Evolutionary conservation across 2,797 vertebrate genomes (phyloP).

Genomic region (Taenioides sp.): DNA sequence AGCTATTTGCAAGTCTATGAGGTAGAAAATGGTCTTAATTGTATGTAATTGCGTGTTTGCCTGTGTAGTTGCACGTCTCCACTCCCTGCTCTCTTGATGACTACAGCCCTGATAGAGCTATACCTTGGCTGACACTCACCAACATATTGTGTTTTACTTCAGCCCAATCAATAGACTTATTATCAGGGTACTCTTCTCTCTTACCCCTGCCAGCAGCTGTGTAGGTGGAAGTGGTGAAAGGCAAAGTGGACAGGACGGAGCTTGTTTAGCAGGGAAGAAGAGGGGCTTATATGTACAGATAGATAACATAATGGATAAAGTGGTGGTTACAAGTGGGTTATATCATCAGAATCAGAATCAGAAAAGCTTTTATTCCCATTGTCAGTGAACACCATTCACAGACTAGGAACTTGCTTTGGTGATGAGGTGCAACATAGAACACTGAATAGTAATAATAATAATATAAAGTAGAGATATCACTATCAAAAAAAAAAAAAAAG

Average conservation of each 20-base stretch:
- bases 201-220: conserved; percentile 11
- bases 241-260: conserved; percentile 16
- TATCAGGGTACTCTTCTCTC: conserved; percentile 40
- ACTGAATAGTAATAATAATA: too few relatives aligned
- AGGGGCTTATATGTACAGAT: conserved; percentile 21
- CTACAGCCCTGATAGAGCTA: conserved; percentile 54
- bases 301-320: conserved; percentile 7
- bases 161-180: conserved; percentile 65
- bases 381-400: too few relatives aligned
- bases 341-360: too few relatives aligned
- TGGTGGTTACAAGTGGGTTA: not conserved
- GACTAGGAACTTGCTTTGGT: too few relatives aligned
- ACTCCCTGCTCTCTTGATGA: conserved; percentile 27
- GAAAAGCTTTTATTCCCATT: too few relatives aligned
- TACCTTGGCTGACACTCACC: conserved; percentile 48
- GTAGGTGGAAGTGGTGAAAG: conserved; percentile 15
- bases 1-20: not conserved
- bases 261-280: conserved; percentile 18
- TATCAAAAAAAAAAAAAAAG: too few relatives aligned
- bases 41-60: conserved; percentile 13
- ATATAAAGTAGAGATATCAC: too few relatives aligned
- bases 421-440: too few relatives aligned
- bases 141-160: conserved; percentile 59
- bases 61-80: conserved; percentile 10
- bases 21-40: not conserved